These are phyloP conservation scores for Nephrocerus scutellatus DNA, from an alignment of 2,888 invertebrate genomes.

Conservation along the genomic window DNA sequence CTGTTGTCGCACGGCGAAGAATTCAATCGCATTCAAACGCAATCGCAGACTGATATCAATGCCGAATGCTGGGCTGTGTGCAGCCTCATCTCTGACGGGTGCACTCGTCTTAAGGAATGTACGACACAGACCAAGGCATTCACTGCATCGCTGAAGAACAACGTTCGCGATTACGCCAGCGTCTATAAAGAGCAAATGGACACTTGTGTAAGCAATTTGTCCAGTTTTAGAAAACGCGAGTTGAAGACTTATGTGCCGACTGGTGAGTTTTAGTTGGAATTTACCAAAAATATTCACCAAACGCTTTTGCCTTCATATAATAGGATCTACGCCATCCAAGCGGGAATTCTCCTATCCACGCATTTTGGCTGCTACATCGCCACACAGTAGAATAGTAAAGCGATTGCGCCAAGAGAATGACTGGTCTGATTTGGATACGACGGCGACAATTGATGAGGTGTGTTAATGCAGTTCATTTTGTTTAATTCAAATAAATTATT, in stretches of 20 bases:
- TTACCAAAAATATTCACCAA: too few relatives aligned
- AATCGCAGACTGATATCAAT: conserved; percentile 15
- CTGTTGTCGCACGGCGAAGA: conserved; percentile 20
- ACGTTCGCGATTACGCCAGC: conserved; percentile 34
- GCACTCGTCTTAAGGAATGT: conserved; percentile 26
- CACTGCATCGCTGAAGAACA: conserved; percentile 37
- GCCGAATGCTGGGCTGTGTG: conserved; percentile 15
- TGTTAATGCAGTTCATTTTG: neutral
- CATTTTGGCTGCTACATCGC: conserved; percentile 58
- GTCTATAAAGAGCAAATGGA: conserved; percentile 35
- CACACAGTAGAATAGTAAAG: conserved; percentile 59
- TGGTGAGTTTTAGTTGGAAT: conserved; percentile 29
- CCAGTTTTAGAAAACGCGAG: conserved; percentile 46
- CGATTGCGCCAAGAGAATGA: conserved; percentile 51
- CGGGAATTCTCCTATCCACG: conserved; percentile 60
- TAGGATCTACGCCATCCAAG: conserved; percentile 64
- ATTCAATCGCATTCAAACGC: conserved; percentile 21
- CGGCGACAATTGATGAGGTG: conserved; percentile 39
- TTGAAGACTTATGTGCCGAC: conserved; percentile 42
- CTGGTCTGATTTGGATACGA: conserved; percentile 43
- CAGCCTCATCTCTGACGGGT: conserved; percentile 23
- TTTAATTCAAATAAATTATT: neutral
- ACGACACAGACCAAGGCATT: conserved; percentile 36
- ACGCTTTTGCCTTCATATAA: too few relatives aligned
- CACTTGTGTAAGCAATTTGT: conserved; percentile 44